A percentile compares a stretch with the other conserved stretches of the same genome.
Conservation (phyloP, 2,888 invertebrate genomes). For the Melinaea menophilus region DNA sequence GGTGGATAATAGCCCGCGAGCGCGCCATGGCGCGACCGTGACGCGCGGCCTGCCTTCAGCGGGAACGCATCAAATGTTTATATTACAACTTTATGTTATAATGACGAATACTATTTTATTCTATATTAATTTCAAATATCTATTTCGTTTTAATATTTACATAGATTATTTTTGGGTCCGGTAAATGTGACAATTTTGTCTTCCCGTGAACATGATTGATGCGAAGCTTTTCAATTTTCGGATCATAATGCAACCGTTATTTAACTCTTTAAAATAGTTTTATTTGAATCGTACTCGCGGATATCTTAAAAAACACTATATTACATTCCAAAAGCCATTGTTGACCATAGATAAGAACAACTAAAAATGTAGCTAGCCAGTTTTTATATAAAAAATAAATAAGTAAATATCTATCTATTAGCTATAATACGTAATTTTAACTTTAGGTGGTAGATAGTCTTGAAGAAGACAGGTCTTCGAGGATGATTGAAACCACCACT, state of each 20-base stretch:
- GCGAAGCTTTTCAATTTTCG: no score
- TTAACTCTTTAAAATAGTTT: no score
- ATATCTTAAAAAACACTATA: no score
- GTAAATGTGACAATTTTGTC: neutral
- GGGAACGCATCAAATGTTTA: conserved; percentile 12
- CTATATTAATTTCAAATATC: neutral
- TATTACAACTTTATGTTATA: neutral
- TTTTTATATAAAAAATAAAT: no score
- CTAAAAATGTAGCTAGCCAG: no score
- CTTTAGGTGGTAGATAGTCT: conserved; percentile 61
- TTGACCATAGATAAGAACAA: no score
- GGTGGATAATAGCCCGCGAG: conserved; percentile 58
- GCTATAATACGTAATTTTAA: neutral
- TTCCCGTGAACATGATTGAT: no score
- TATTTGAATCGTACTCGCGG: no score
- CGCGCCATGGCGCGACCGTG: conserved; percentile 49
- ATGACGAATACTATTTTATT: neutral
- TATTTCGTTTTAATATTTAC: no score
- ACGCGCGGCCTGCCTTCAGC: conserved; percentile 34
- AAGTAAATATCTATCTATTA: no score
- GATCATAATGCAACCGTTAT: no score
- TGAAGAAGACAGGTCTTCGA: conserved; percentile 50
- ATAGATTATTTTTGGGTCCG: neutral
- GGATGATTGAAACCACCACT: conserved; percentile 41
- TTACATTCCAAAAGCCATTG: no score